Evolutionary conservation across 1,140 invertebrate species (phyloP), one percentile per base, ranked within the genome.

Genomic region (Popillia japonica): DNA sequence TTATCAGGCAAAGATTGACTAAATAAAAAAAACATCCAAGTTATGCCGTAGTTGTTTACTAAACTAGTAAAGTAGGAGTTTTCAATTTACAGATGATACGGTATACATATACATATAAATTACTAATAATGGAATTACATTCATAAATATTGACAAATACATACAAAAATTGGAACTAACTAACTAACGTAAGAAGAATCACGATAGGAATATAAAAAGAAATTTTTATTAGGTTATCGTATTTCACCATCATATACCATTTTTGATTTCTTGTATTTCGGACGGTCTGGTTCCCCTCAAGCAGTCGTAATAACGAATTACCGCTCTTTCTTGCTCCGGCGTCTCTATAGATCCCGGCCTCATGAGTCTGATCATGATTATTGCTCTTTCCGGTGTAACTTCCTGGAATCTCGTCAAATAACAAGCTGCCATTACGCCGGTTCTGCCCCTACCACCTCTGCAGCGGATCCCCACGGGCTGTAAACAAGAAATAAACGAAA

Each of bases 341-440:
- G 92, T 93, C 83, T 94, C 93, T 41, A 93, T 89, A 9, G 92
- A 93, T 74, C 91, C 90, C 10, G 92, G 91, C 82, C 93, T 86
- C 79, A 88, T 85, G 14, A 91, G 84, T 72, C 92, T 87, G 0
- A 93, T 83, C 11, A 90, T 90, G 23, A 87, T 88, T 2, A 93
- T 89, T n/a, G 93, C 93, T 68, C 87, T 83, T 80, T 91, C 89
- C 0, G 92, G 90, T 10, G 89, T 85, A 86, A 91, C 86, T 72
- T 89, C 87, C 72, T 89, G 86, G 81, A 91, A 92, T 79, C 89
- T 88, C 6, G 93, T 90, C 42, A 94, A 86, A 83, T 93, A 94
- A 85, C 92, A 93, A 2, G 92, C 92, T 10, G 91, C 88, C 90
- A 94, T 91, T 0, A 91, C 91, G 27, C 93, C 93, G 0, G 93